Evolutionary conservation across 2,888 invertebrate genomes (phyloP).

Genomic region (Eudemis profundana): DNA sequence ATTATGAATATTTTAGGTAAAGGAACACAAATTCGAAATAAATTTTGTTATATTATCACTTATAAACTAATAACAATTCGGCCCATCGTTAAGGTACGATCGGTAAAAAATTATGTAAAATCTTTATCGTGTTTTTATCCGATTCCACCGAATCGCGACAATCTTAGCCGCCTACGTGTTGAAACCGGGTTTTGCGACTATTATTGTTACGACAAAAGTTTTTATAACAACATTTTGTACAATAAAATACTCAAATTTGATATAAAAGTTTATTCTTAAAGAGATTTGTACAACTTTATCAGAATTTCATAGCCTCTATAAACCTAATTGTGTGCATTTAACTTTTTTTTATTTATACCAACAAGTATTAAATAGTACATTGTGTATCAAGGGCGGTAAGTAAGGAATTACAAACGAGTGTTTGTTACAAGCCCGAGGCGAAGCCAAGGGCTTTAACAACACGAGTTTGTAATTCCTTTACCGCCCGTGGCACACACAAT

Average conservation of each 20-base stretch:
- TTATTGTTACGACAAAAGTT: constrained; percentile 15
- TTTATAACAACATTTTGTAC: constrained; percentile 15
- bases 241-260: constrained; percentile 2
- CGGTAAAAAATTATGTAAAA: constrained; percentile 21
- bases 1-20: constrained; percentile 15
- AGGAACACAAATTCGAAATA: constrained; percentile 4
- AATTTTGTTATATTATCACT: constrained; percentile 35
- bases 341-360: no score
- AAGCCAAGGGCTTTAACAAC: no score
- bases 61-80: constrained; percentile 34
- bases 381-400: no score
- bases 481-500: no score
- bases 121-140: constrained; percentile 22
- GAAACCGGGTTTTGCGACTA: constrained; percentile 10
- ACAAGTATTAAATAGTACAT: no score
- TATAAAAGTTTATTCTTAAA: constrained; percentile 12
- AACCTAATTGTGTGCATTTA: neutral
- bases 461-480: no score
- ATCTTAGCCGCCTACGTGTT: constrained; percentile 26
- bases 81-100: constrained; percentile 25
- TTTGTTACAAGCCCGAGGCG: no score
- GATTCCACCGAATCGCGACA: constrained; percentile 14
- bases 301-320: neutral
- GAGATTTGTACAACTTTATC: constrained; percentile 17
- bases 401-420: no score